These are phyloP conservation scores for Pseudolaguvia tuberculata DNA, from an alignment of 2,113 vertebrate species.

Conservation along the genomic window DNA sequence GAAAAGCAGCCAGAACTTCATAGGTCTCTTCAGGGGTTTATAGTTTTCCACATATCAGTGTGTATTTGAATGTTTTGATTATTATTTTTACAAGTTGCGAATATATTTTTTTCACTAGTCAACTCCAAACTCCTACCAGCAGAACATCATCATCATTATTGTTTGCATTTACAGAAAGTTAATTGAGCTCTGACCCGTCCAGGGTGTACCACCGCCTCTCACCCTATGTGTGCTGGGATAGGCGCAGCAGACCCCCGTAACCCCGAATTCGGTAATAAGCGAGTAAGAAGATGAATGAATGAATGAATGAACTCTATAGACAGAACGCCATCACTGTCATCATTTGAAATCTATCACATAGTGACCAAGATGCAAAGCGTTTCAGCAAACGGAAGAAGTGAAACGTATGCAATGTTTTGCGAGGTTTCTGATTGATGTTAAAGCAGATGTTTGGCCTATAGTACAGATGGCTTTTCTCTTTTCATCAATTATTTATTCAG, in stretches of 20 bases:
- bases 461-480: slow-evolving; percentile 53
- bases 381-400: neutral
- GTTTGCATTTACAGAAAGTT: slow-evolving; percentile 40
- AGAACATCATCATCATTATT: slow-evolving; percentile 26
- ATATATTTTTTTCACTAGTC: neutral
- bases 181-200: no score
- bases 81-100: neutral
- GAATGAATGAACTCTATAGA: no score
- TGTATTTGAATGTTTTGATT: slow-evolving; percentile 1
- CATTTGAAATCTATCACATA: slow-evolving; percentile 1
- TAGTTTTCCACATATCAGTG: neutral
- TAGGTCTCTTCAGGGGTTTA: slow-evolving; percentile 17
- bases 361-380: slow-evolving; percentile 8
- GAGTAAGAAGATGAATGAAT: no score
- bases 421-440: slow-evolving; percentile 48
- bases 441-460: slow-evolving; percentile 48
- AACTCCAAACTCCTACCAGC: neutral
- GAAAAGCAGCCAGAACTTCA: slow-evolving; percentile 10
- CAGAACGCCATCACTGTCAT: neutral
- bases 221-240: no score
- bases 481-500: slow-evolving; percentile 44
- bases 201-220: no score
- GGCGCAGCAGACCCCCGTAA: no score
- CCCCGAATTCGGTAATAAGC: no score
- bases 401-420: slow-evolving; percentile 19